Base-by-base conservation (phyloP, 1,140 invertebrate genomes). In the Antheraea pernyi region DNA sequence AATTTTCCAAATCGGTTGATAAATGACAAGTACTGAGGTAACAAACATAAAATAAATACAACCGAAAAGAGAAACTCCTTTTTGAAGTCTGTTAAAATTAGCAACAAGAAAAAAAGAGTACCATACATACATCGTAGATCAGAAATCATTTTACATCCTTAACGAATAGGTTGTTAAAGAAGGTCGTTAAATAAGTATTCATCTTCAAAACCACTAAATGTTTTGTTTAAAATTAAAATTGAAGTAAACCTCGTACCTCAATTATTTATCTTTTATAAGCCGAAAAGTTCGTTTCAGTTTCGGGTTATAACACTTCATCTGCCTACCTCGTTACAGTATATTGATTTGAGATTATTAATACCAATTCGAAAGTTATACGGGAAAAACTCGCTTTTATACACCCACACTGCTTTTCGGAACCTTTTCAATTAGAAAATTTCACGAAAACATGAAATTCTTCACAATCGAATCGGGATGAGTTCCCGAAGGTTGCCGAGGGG, bases 401-500 rank as follows among this genome's bases (percentile, higher is more conserved):
- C 46, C 11, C 46, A n/a, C 46, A 11, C 46, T 53, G 13, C 46
- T 2, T 13, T n/a, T 53, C 7, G 13, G 78, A 78, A 76, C 72
- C 73, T 77, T 83, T 83, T 79, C 77, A 80, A 76, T 79, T 79
- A 82, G 71, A 76, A 78, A 76, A 67, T 79, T 76, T 75, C 65
- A 18, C 19, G 67, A 68, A 88, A 89, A 85, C 83, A 86, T 86
- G 80, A 89, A 84, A 85, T 86, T 83, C 74, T 85, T 90, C 78
- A 83, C 81, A 86, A 86, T 88, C 80, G 86, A 89, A 85, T 82
- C 77, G 83, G 82, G 88, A 89, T 86, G 83, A 85, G 80, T 77
- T 75, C 64, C 36, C 77, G 84, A 85, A 64, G 68, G 74, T 62
- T 71, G 72, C 81, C 88, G 88, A 88, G 68, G 65, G 42, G 22